Base-by-base conservation (phyloP, 1,140 invertebrate genomes). In the Trachymyrmex cornetzi region DNA sequence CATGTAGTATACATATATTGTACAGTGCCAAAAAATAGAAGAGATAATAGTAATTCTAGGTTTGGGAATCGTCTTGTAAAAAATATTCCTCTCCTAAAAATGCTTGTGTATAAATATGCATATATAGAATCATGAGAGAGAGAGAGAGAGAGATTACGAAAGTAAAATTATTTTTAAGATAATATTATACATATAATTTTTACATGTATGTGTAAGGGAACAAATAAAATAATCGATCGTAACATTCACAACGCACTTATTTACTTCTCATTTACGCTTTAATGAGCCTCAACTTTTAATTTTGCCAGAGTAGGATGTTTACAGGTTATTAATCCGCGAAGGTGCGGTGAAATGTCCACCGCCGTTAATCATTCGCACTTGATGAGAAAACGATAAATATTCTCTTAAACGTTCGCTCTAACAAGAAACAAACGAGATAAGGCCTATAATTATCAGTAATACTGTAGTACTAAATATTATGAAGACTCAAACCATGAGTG, bases 181-280 rank as follows among this genome's bases (percentile, higher is more conserved):
- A 22, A 22, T 72, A 72, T 71, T 44, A 44, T 69, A 44, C 19
- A 67, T 38, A 19, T 71, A 50, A 69, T 71, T 22, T 27, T 72
- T 72, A 2, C 30, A 27, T 0, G 9, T 44, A 44, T 44, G 9
- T 44, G 3, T 16, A 53, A 24, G 7, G 3, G 4, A 5, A n/a
- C 14, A 48, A 57, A 7, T 53, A 57, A 57, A 12, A 75, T 55
- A 22, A 11, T 22, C 12, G 11, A n/a, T n/a, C 24, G 0, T 30
- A 27, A 19, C 3, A 22, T 27, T 55, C 5, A 14, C 3, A 30
- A 9, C 11, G 27, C 19, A 55, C 14, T 16, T 3, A 24, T 14
- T 9, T 71, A 71, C 16, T 74, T 12, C 9, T 30, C 19, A 19
- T 55, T 74, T 55, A 27, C 4, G 11, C 19, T 12, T 57, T 75